Conservation (phyloP, 2,797 vertebrate genomes). For the Lepus townsendii region DNA sequence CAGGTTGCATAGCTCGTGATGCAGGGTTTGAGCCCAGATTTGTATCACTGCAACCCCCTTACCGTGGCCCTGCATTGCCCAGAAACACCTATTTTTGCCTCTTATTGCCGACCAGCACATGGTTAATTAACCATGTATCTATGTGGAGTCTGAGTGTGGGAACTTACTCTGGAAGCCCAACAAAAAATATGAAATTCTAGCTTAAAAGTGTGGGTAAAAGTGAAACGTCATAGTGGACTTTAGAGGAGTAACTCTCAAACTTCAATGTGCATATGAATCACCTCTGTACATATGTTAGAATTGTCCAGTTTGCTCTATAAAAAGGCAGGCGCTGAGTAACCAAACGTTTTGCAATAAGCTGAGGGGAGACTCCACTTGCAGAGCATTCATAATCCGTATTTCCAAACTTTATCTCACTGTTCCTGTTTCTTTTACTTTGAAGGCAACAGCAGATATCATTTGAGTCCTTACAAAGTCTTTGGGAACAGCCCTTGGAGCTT, state of each 20-base stretch:
- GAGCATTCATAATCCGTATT: neutral
- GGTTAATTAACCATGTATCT: neutral
- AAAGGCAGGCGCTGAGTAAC: neutral
- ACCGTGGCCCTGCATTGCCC: neutral
- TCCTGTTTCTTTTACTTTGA: neutral
- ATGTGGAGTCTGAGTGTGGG: neutral
- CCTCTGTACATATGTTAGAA: neutral
- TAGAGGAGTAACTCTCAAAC: neutral
- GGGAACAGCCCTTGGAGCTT: neutral
- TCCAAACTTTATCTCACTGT: neutral
- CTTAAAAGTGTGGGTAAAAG: neutral
- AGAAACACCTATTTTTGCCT: constrained; percentile 8
- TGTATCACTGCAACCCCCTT: neutral
- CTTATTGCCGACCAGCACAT: neutral
- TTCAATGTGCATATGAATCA: neutral
- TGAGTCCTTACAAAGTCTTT: neutral
- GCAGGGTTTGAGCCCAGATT: neutral
- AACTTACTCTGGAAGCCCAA: neutral
- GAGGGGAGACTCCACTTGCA: neutral
- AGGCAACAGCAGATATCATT: neutral
- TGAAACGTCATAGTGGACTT: neutral
- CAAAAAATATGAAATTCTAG: neutral
- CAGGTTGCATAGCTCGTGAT: neutral
- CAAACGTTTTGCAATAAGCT: neutral
- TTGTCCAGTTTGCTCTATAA: neutral